phyloP scores from a whole-genome alignment of 2,797 vertebrate species.

The Gadopsis marmoratus region DNA sequence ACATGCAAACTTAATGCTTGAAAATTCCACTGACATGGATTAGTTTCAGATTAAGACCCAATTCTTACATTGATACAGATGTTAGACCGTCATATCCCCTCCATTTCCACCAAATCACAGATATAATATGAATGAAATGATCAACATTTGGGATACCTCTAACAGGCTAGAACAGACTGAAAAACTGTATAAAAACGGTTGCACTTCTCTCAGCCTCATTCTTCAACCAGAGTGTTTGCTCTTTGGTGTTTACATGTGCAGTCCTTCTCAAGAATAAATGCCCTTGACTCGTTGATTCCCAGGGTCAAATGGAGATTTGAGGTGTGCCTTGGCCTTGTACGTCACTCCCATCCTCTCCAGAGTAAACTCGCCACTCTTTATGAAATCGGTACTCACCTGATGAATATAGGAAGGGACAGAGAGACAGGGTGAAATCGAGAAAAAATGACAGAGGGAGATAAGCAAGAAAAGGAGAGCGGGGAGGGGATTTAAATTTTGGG shows the following conservation, averaged over 20 bases:
- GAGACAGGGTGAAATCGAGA: neutral
- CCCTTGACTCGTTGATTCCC: conserved; percentile 94
- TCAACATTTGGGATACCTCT: conserved; percentile 16
- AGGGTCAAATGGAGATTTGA: conserved; percentile 94
- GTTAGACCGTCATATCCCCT: neutral
- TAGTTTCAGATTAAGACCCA: neutral
- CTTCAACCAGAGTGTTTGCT: neutral
- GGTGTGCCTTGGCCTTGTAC: conserved; percentile 90
- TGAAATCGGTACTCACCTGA: conserved; percentile 91
- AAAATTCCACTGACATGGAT: neutral
- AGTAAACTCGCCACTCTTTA: conserved; percentile 89
- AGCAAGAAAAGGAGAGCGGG: neutral
- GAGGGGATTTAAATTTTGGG: neutral
- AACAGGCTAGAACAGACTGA: conserved; percentile 1
- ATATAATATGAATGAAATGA: conserved; percentile 12
- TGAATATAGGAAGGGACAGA: conserved; percentile 7
- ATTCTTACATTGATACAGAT: conserved; percentile 14
- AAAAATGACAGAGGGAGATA: neutral
- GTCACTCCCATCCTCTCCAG: conserved; percentile 94
- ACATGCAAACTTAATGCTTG: neutral
- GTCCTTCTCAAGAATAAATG: conserved; percentile 83
- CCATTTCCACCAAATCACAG: conserved; percentile 14
- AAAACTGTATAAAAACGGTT: conserved; percentile 23
- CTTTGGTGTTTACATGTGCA: conserved; percentile 17
- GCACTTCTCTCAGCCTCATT: conserved; percentile 1